These are phyloP conservation scores for Helostoma temminkii DNA, from an alignment of 2,797 vertebrate species.

Conservation along the genomic window DNA sequence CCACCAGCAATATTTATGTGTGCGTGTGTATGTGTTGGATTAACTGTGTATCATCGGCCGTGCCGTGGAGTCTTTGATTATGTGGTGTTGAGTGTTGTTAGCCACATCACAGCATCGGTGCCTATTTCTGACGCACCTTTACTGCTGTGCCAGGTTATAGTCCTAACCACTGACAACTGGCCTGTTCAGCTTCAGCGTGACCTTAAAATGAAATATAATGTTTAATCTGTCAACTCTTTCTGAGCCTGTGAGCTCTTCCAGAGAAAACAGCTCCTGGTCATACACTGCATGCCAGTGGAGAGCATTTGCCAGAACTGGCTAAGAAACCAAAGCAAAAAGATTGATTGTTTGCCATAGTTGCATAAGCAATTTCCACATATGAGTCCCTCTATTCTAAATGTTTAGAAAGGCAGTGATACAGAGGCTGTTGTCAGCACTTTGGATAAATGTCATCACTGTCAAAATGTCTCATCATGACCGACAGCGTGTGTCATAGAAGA, in stretches of 20 bases:
- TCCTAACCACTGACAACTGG: constrained; percentile 34
- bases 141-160: constrained; percentile 1
- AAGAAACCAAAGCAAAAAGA: constrained; percentile 29
- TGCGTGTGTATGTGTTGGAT: constrained; percentile 23
- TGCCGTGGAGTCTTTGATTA: constrained; percentile 34
- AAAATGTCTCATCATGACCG: constrained; percentile 9
- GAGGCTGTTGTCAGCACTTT: constrained; percentile 26
- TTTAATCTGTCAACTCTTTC: constrained; percentile 45
- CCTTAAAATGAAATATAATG: constrained; percentile 37
- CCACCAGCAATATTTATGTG: constrained; percentile 15
- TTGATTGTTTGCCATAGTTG: constrained; percentile 23
- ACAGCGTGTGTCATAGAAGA: constrained; percentile 17
- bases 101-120: constrained; percentile 35
- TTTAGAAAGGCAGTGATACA: constrained; percentile 31
- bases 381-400: constrained; percentile 15
- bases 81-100: constrained; percentile 41
- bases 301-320: constrained; percentile 39
- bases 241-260: constrained; percentile 44
- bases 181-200: constrained; percentile 32
- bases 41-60: constrained; percentile 7
- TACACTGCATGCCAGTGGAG: constrained; percentile 25
- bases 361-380: constrained; percentile 33
- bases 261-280: constrained; percentile 62
- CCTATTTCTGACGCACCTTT: constrained; percentile 36
- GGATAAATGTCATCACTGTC: constrained; percentile 34